Percentiles rank a stretch among this genome's conserved stretches.
Conservation (phyloP, 2,888 invertebrate genomes). For the Imbricaverruca yamaguchii region DNA sequence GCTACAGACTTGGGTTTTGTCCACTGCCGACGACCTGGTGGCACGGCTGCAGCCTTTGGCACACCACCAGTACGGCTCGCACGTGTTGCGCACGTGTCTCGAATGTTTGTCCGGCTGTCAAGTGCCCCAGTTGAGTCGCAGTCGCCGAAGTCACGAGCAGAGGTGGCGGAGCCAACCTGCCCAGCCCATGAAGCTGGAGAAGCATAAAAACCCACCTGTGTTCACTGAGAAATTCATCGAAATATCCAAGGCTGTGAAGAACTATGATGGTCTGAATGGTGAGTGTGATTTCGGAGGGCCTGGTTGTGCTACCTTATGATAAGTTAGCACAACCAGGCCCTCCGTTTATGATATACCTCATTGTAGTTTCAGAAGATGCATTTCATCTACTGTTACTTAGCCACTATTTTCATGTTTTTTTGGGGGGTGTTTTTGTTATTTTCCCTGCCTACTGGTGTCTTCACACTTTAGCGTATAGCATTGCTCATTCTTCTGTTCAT, state of each 20-base stretch:
- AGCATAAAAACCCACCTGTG: neutral
- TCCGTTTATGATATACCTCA: too few species aligned
- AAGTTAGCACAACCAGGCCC: too few species aligned
- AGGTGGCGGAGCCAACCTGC: neutral
- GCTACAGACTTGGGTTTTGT: neutral
- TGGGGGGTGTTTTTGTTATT: too few species aligned
- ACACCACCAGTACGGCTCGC: neutral
- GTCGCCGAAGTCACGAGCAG: constrained; percentile 3
- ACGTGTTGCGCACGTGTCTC: constrained; percentile 11
- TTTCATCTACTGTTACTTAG: too few species aligned
- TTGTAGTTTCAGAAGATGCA: too few species aligned
- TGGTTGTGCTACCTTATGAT: too few species aligned
- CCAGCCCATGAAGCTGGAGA: neutral
- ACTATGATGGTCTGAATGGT: neutral
- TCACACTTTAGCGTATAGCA: too few species aligned
- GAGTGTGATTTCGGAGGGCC: too few species aligned
- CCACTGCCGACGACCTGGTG: neutral
- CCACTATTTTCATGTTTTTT: too few species aligned
- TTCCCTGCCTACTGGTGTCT: too few species aligned
- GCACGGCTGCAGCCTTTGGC: neutral
- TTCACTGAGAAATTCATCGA: neutral
- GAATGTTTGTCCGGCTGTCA: constrained; percentile 2
- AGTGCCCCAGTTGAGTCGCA: neutral
- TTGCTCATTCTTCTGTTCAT: too few species aligned
- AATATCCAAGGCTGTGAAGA: neutral